Percentiles rank a stretch among this genome's conserved stretches.
Conservation (phyloP, 2,888 invertebrate genomes). For the Drosophila barbarae region DNA sequence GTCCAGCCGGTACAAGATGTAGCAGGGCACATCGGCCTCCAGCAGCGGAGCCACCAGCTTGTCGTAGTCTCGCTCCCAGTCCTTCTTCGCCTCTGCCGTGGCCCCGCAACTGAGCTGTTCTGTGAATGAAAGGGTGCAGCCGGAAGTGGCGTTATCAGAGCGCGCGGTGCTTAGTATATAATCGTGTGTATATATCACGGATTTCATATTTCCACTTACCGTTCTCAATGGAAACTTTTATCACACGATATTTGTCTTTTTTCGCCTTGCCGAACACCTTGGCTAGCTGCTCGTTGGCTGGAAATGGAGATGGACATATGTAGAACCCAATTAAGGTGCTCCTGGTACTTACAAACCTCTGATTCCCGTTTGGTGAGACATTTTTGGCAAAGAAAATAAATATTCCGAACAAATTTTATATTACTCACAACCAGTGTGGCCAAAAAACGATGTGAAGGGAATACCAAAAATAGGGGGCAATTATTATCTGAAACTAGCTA, state of each 20-base stretch:
- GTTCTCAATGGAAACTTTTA: slow-evolving; percentile 92
- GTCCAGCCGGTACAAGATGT: slow-evolving; percentile 92
- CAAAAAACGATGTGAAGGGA: background rate
- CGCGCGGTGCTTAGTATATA: slow-evolving; percentile 14
- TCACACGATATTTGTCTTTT: slow-evolving; percentile 86
- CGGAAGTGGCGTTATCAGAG: slow-evolving; percentile 41
- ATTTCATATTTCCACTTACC: slow-evolving; percentile 81
- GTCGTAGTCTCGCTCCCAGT: slow-evolving; percentile 93
- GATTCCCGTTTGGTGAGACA: slow-evolving; percentile 96
- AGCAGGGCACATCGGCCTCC: slow-evolving; percentile 92
- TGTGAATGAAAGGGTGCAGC: slow-evolving; percentile 78
- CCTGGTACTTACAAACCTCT: slow-evolving; percentile 83
- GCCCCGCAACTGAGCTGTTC: slow-evolving; percentile 87
- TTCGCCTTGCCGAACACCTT: slow-evolving; percentile 91
- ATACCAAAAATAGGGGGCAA: background rate
- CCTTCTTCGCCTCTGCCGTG: slow-evolving; percentile 84
- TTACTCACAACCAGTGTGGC: slow-evolving; percentile 60
- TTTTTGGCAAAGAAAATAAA: slow-evolving; percentile 73
- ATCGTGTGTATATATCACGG: slow-evolving; percentile 16
- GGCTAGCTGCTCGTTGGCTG: slow-evolving; percentile 90
- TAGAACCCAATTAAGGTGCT: background rate
- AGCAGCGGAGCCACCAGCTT: slow-evolving; percentile 86
- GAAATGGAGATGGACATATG: slow-evolving; percentile 65
- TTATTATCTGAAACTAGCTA: background rate
- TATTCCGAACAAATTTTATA: slow-evolving; percentile 44